Evolutionary conservation across 2,888 invertebrate species (phyloP), one percentile per base, ranked within the genome.

Genomic region (Amiota minor): DNA sequence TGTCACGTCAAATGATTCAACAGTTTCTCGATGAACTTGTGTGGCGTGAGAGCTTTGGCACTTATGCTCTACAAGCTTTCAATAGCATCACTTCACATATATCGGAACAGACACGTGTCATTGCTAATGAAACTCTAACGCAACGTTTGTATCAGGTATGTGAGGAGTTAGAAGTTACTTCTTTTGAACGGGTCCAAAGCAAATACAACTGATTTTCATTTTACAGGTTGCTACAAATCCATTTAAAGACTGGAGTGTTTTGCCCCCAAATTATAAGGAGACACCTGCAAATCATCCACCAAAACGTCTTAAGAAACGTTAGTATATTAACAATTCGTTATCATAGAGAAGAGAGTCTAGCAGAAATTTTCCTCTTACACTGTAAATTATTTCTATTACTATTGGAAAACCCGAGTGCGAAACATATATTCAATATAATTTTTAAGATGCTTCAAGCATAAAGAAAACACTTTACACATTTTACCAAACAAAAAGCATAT

Each of bases 11-110:
- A 89, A 95, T 96, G 87, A 96, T 97, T 82, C 97, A 97, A 88
- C 96, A 96, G 88, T 97, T 97, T 89, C 90, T 97, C 77, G 97
- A 97, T 87, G 97, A 97, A 86, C 90, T 97, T 18, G 94, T 96
- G 12, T 97, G 97, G 97, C 92, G 97, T 73, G 97, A 97, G 88
- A 93, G 94, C 86, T 97, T 93, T 86, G 97, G 96, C 0, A 92
- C 93, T 6, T 93, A 95, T 0, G 93, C 96, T 0, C 92, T 94
- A 0, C 92, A 93, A 80, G 94, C 96, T 0, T 97, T 96, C 85
- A 95, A 96, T 84, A 95, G 95, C 84, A 94, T 97, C 65, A 93
- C 96, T 2, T 82, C 91, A 1, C 96, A 97, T 87, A 92, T 97
- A 68, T 92, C 95, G 0, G 95, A 96, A 83, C 95, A 96, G 88